Evolutionary conservation across 2,797 vertebrate species (phyloP), one percentile per base, ranked within the genome.

Genomic region (Rousettus madagascariensis): DNA sequence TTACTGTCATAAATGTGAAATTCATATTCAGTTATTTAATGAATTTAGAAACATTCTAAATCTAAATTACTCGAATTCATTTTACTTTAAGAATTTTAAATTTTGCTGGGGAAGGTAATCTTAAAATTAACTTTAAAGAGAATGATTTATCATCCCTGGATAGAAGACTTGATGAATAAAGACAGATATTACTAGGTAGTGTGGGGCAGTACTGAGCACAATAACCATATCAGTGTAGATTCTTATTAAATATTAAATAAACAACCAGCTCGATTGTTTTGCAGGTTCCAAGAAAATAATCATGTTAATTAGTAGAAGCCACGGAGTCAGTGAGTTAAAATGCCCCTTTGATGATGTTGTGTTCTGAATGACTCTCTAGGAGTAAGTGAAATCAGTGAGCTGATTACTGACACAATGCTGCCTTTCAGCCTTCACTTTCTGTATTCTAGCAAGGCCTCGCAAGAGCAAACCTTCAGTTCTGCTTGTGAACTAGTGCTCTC

Each of bases 1-100:
- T 88, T 96, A 71, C 59, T 33, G 11, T 61, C 19, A 55, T 36
- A 90, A 49, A n/a, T 28, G 84, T 89, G 19, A 90, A 80, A 71
- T 43, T 1, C 1, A 30, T 68, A 51, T 72, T 69, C 28, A 49
- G 3, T 46, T 80, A 75, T 43, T 7, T 94, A 38, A 22, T 24
- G 41, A 86, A 65, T 24, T 68, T 1, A 59, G 15, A 72, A 49
- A 43, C 61, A n/a, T 28, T 1, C 4, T 71, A 91, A 80, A 82
- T 51, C 22, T 72, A 61, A 91, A 82, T 57, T 55, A 28, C 6
- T 82, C 69, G n/a, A 78, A 30, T 86, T 88, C 11, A 63, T 38
- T 55, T 90, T 33, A 59, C 55, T 66, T 72, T 63, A 79, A 82
- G 46, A 59, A 77, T 46, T 85, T 88, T 51, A 66, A 75, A 75